Evolutionary conservation across 2,113 vertebrate species (phyloP), one percentile per base, ranked within the genome.

Genomic region (Festucalex cinctus): DNA sequence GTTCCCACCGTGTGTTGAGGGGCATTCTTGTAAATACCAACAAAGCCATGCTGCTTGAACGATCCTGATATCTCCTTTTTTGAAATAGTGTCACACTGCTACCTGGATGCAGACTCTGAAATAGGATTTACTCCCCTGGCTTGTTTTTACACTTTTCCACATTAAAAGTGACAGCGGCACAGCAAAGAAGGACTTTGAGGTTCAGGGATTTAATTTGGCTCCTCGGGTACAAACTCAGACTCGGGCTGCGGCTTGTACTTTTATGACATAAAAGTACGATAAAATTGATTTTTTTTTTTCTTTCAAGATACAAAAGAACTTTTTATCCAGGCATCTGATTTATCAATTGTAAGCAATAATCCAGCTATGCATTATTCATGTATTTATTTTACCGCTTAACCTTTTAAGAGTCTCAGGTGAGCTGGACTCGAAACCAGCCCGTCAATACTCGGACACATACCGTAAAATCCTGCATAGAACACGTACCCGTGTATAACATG

Each of bases 171-270:
- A 66, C 72, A 17, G 24, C 32, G 24, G 53, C 26, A 56, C 53
- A 56, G 16, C 53, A 56, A 28, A 56, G 26, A 56, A 56, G 13
- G 53, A 28, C 53, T 56, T 56, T 28, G 24, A 56, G 53, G 13
- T 28, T 56, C 16, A 4, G 26, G 5, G 53, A 28, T 56, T 17
- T 28, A 76, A 71, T 71, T 61, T 51, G 5, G 70, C 56, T 83
- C 73, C 78, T 81, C 74, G 71, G 67, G 61, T 59, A 58, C 56
- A 76, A 67, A 71, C 68, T 58, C 64, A 7, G 65, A 67, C 80
- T 80, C 71, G 56, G 76, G 57, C 77, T 76, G 69, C 75, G 66
- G 67, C 37, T 24, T 9, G 49, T n/a, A 19, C 53, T 51, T 39
- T 51, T 24, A 24, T 22, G 22, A 46, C 10, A 53, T 12, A 22